Base-by-base conservation (phyloP, 2,888 invertebrate genomes). In the Gortyna flavago region DNA sequence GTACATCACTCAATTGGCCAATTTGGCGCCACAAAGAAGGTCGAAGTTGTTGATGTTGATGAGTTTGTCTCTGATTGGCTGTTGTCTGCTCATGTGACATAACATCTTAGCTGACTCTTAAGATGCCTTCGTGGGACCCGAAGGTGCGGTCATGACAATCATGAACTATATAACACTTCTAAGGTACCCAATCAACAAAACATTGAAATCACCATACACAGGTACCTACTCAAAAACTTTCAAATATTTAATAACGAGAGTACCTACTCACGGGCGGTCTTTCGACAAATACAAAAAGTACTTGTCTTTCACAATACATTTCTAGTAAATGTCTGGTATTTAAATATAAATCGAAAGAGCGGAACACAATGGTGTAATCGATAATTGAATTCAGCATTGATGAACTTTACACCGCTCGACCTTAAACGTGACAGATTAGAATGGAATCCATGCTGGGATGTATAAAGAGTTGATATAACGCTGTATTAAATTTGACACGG, bases 381-480 rank as follows among this genome's bases (percentile, higher is more conserved):
- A 94, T 96, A 96, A 96, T 96, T 96, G 96, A 96, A 96, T 96
- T 96, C 96, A 96, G 95, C 94, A 95, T 95, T 96, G 96, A 96
- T 96, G 96, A 96, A 96, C 96, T 96, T 96, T 96, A 96, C 95
- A 96, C 96, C 95, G 94, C 86, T 93, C 96, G 95, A 96, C 96
- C 96, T 91, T 93, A 94, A 93, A 96, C 96, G 96, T 96, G 96
- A 96, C 96, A 96, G 96, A 96, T 95, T 96, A 95, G 95, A 96
- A 96, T 93, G 96, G 95, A 94, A 94, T 95, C 93, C 93, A 93
- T 90, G 87, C 87, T 80, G 80, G 79, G 91, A 93, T 85, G 9
- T 88, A n/a, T 89, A 90, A 74, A 90, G 96, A 95, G 96, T 68
- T 90, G 94, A 71, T 91, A 90, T 75, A 84, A 92, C 87, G 44